A percentile compares a stretch with the other conserved stretches of the same genome.
Evolutionary conservation across 1,140 invertebrate species (phyloP).

Genomic region (Tetramorium alpestre): DNA sequence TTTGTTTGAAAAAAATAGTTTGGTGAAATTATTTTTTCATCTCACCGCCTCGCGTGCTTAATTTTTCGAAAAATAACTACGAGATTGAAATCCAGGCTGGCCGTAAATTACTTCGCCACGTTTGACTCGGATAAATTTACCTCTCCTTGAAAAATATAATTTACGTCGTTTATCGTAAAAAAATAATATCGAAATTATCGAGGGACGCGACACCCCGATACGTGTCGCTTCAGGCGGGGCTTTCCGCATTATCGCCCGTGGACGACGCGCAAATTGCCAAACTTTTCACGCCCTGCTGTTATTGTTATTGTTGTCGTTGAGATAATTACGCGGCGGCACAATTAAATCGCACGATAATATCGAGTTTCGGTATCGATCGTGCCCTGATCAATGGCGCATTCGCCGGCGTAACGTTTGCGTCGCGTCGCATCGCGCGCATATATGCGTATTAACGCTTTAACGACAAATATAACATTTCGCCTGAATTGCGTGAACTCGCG

Average conservation of each 20-base stretch:
- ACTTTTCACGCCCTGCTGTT: constrained; percentile 53
- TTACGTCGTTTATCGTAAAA: not conserved
- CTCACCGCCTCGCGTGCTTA: not conserved
- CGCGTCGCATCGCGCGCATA: constrained; percentile 2
- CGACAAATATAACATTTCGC: constrained; percentile 61
- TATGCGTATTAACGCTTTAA: constrained; percentile 54
- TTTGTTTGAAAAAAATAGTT: constrained; percentile 9
- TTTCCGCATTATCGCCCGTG: constrained; percentile 18
- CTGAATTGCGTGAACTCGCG: constrained; percentile 38
- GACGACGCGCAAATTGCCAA: constrained; percentile 46
- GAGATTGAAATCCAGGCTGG: not conserved
- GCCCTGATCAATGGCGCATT: constrained; percentile 42
- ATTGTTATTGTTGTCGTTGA: constrained; percentile 60
- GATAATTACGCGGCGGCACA: constrained; percentile 59
- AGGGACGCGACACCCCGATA: not conserved
- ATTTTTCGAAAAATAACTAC: not conserved
- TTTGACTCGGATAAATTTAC: not conserved
- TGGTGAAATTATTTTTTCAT: not conserved
- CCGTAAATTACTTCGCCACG: not conserved
- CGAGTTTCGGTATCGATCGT: constrained; percentile 53
- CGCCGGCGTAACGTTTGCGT: constrained; percentile 8
- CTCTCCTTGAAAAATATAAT: not conserved
- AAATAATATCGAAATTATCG: constrained; percentile 6
- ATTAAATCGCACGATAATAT: constrained; percentile 54
- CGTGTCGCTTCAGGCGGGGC: not conserved